phyloP scores from a whole-genome alignment of 2,113 vertebrate species.

The Eidolon helvum region DNA sequence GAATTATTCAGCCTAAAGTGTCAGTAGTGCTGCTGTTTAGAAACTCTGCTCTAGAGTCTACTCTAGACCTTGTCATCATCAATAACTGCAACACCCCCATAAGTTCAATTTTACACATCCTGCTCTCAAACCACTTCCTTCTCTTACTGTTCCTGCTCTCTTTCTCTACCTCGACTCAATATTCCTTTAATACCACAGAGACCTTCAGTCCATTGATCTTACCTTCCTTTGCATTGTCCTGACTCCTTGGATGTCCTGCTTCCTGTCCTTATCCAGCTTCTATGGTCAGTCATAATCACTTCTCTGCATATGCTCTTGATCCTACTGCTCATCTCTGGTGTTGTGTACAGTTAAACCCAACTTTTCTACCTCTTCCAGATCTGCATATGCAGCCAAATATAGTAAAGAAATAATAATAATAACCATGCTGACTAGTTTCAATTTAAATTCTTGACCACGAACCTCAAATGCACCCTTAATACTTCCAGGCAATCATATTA shows the following conservation, averaged over 20 bases:
- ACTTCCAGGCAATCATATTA: background rate
- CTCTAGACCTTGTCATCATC: background rate
- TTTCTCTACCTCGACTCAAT: background rate
- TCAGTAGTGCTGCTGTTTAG: background rate
- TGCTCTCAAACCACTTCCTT: background rate
- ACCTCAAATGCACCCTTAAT: background rate
- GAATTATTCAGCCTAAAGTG: background rate
- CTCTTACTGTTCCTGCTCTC: background rate
- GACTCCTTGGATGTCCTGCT: constrained; percentile 1
- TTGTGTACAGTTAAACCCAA: background rate
- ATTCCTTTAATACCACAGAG: background rate
- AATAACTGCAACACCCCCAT: background rate
- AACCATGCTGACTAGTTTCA: background rate
- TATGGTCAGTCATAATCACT: background rate
- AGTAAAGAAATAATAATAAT: background rate
- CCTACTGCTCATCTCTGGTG: background rate
- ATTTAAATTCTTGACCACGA: constrained; percentile 20
- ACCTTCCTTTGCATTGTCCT: constrained; percentile 36
- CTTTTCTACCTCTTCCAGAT: background rate
- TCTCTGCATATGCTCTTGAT: background rate
- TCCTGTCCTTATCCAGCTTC: background rate
- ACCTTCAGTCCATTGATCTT: background rate
- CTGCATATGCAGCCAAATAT: background rate
- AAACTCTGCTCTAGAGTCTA: background rate
- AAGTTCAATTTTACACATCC: background rate